These are phyloP conservation scores for Acropternis orthonyx DNA, from an alignment of 2,797 vertebrate genomes.

Conservation along the genomic window DNA sequence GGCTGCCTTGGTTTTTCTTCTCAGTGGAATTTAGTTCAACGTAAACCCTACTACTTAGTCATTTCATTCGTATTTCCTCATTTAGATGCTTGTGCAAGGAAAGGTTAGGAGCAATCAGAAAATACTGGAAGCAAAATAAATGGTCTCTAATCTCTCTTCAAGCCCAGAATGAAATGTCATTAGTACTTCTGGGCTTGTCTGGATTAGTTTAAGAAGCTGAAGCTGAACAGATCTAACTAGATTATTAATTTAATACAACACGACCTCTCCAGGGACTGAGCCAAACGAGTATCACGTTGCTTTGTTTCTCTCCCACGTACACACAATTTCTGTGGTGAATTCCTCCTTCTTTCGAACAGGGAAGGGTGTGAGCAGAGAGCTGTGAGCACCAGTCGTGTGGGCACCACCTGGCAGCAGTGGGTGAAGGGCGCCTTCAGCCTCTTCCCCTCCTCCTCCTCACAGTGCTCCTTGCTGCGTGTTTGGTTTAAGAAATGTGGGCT, in stretches of 20 bases:
- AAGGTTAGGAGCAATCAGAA: slow-evolving; percentile 12
- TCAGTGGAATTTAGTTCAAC: background rate
- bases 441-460: background rate
- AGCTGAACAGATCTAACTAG: slow-evolving; percentile 53
- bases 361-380: background rate
- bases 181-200: slow-evolving; percentile 35
- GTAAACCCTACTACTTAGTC: background rate
- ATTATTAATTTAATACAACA: slow-evolving; percentile 65
- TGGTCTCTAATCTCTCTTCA: slow-evolving; percentile 51
- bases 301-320: background rate
- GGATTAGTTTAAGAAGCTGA: slow-evolving; percentile 57
- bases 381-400: background rate
- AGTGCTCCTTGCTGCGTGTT: background rate
- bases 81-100: background rate
- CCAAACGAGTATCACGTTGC: background rate
- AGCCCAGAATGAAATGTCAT: background rate
- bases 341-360: background rate
- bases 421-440: background rate
- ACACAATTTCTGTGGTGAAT: background rate
- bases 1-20: background rate
- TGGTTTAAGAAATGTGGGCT: background rate
- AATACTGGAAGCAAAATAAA: slow-evolving; percentile 31
- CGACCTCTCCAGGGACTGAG: background rate
- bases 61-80: background rate
- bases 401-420: rapidly evolving